These are phyloP conservation scores for Solenodon paradoxus DNA, from an alignment of 2,113 vertebrate genomes.

Conservation along the genomic window DNA sequence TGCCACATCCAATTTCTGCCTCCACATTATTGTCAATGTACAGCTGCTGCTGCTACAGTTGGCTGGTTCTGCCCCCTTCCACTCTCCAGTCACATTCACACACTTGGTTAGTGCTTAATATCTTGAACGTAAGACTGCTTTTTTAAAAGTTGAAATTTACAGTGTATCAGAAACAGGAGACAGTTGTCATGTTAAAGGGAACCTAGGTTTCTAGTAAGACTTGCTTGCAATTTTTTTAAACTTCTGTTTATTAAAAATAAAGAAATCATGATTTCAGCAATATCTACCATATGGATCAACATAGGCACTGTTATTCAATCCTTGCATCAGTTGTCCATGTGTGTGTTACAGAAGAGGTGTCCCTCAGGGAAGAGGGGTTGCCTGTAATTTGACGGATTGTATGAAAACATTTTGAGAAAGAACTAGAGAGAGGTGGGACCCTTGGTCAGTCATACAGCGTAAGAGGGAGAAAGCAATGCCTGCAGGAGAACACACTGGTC, in stretches of 20 bases:
- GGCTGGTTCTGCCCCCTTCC: background rate
- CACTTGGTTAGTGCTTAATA: background rate
- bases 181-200: background rate
- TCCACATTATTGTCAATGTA: background rate
- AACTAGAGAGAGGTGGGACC: background rate
- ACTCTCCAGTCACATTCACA: background rate
- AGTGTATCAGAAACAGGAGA: background rate
- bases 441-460: background rate
- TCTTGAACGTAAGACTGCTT: background rate
- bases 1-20: background rate
- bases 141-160: conserved; percentile 36
- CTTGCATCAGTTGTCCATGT: too few species aligned
- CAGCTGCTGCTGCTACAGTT: background rate
- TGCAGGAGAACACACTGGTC: background rate
- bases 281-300: too few species aligned
- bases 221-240: conserved; percentile 1
- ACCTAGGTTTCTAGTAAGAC: background rate
- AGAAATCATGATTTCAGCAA: too few species aligned
- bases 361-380: too few species aligned
- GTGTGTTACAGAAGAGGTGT: too few species aligned
- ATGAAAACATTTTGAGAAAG: background rate
- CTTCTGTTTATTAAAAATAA: too few species aligned
- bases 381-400: background rate
- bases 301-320: too few species aligned
- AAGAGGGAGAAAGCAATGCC: background rate